Conservation (phyloP, 1,140 invertebrate species). For the Nasonia longicornis region DNA sequence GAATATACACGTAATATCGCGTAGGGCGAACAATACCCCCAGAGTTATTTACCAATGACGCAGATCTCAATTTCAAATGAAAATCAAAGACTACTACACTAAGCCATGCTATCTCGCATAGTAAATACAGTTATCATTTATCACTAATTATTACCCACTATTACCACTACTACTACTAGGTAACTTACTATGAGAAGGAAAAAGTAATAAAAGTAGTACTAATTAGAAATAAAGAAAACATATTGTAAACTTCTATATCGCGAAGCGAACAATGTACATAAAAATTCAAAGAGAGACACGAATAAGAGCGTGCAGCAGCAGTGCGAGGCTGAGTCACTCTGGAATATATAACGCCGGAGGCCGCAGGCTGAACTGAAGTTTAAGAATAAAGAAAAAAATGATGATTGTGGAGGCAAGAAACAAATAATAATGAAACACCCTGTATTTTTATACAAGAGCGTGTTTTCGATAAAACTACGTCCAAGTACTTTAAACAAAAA, state of each 20-base stretch:
- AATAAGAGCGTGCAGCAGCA: conserved; percentile 32
- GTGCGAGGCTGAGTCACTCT: conserved; percentile 27
- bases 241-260: conserved; percentile 41
- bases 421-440: conserved; percentile 47
- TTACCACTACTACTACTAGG: conserved; percentile 22
- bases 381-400: conserved; percentile 23
- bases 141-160: conserved; percentile 34
- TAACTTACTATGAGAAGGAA: conserved; percentile 18
- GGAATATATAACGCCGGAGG: conserved; percentile 28
- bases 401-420: conserved; percentile 22
- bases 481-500: conserved; percentile 45
- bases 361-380: conserved; percentile 28
- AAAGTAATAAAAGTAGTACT: conserved; percentile 33
- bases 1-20: background rate
- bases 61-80: conserved; percentile 37
- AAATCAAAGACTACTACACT: conserved; percentile 44
- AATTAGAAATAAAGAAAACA: conserved; percentile 2
- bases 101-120: conserved; percentile 31
- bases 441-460: conserved; percentile 48
- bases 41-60: conserved; percentile 29
- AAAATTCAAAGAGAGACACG: conserved; percentile 11
- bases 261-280: conserved; percentile 47
- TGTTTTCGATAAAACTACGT: conserved; percentile 48
- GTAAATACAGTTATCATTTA: conserved; percentile 40
- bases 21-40: background rate